These are phyloP conservation scores for Himalopsyche anomala DNA, from an alignment of 2,888 invertebrate genomes.

Conservation along the genomic window DNA sequence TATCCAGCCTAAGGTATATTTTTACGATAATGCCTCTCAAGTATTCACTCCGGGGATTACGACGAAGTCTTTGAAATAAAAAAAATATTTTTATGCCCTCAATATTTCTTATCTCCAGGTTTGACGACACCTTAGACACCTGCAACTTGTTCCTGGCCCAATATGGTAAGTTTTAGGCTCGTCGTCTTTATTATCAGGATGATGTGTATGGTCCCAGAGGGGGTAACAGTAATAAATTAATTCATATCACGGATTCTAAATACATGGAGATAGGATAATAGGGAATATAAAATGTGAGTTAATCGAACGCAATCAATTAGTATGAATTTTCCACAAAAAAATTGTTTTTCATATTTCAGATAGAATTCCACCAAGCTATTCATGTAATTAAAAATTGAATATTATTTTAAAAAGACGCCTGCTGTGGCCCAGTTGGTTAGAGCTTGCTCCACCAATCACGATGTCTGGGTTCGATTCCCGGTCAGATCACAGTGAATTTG, in stretches of 20 bases:
- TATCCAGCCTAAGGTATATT: constrained; percentile 9
- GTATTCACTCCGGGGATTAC: constrained; percentile 51
- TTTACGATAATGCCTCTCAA: constrained; percentile 49
- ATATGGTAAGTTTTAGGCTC: constrained; percentile 23
- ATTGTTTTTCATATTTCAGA: too few species aligned
- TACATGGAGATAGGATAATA: background rate
- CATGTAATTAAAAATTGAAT: too few species aligned
- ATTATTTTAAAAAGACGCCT: too few species aligned
- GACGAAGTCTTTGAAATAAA: constrained; percentile 44
- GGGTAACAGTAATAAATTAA: constrained; percentile 1
- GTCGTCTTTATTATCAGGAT: constrained; percentile 35
- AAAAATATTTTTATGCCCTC: constrained; percentile 42
- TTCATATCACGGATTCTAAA: constrained; percentile 27
- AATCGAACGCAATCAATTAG: background rate
- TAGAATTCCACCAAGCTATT: too few species aligned
- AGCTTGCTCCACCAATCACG: too few species aligned
- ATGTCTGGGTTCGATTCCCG: too few species aligned
- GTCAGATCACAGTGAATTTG: too few species aligned
- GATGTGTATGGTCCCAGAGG: constrained; percentile 11
- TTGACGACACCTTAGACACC: constrained; percentile 42
- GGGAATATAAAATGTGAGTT: background rate
- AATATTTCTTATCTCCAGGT: constrained; percentile 41
- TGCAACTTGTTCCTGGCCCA: constrained; percentile 22
- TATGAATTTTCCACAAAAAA: too few species aligned
- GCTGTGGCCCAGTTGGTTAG: too few species aligned